These are phyloP conservation scores for Aplysia californica DNA, from an alignment of 1,140 invertebrate genomes.

Conservation along the genomic window DNA sequence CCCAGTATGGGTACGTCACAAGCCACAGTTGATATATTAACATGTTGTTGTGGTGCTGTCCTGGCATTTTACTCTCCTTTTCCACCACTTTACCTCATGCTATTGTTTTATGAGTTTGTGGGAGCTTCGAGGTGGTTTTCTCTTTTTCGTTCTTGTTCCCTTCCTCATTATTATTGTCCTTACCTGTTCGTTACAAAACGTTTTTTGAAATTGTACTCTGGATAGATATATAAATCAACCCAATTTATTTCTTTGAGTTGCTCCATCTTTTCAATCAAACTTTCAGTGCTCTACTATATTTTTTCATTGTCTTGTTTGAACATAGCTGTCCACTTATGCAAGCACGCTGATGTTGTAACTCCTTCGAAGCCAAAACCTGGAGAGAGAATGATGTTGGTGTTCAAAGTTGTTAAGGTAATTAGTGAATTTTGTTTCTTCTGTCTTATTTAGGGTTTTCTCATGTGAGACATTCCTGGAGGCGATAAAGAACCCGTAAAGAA, in stretches of 20 bases:
- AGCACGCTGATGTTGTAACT: slow-evolving; percentile 24
- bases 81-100: background rate
- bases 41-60: background rate
- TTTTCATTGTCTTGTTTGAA: background rate
- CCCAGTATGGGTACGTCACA: slow-evolving; percentile 14
- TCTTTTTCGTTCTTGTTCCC: background rate
- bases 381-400: slow-evolving; percentile 10
- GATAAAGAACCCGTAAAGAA: background rate
- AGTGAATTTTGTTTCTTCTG: background rate
- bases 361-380: slow-evolving; percentile 12
- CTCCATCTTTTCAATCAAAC: background rate
- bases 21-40: background rate
- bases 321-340: slow-evolving; percentile 20
- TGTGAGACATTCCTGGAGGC: background rate
- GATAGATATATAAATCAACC: background rate
- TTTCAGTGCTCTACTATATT: background rate
- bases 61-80: background rate
- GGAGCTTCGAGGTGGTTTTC: background rate
- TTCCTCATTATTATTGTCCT: background rate
- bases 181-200: background rate
- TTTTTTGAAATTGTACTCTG: background rate
- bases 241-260: background rate
- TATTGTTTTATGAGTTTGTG: background rate
- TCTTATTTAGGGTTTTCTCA: background rate
- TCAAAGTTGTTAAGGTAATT: slow-evolving; percentile 21